Percentiles rank a stretch among this genome's conserved stretches.
Conservation (phyloP, 2,113 vertebrate species). For the Pseudopodoces humilis region DNA sequence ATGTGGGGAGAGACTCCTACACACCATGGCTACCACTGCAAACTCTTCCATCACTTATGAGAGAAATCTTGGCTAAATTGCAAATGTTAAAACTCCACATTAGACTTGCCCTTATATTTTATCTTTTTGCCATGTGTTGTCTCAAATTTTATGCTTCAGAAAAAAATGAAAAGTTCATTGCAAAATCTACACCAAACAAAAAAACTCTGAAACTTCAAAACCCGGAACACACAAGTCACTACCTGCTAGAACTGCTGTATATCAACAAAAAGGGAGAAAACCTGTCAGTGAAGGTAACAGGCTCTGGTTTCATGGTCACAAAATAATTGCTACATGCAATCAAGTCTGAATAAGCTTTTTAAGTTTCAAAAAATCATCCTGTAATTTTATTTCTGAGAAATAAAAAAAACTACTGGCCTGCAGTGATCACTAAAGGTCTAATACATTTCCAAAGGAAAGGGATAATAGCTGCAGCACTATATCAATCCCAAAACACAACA, state of each 20-base stretch:
- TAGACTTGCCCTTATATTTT: not conserved
- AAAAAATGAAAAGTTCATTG: not conserved
- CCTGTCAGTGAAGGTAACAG: not conserved
- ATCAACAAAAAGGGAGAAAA: not conserved
- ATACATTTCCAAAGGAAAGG: not conserved
- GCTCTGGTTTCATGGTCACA: not conserved
- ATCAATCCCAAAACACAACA: not conserved
- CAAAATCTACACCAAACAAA: not conserved
- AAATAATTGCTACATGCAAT: not conserved
- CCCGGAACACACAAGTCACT: not conserved
- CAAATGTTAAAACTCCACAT: not conserved
- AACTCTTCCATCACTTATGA: not conserved
- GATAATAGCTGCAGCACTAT: not conserved
- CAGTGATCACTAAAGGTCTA: not conserved
- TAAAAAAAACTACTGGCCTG: not conserved
- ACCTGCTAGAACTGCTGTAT: not conserved
- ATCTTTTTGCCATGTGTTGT: not conserved
- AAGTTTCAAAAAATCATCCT: not conserved
- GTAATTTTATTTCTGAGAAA: not conserved
- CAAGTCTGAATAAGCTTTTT: not conserved
- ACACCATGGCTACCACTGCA: not conserved
- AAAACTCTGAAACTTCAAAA: not conserved
- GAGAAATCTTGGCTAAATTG: not conserved
- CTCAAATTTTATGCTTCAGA: not conserved
- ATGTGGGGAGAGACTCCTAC: not conserved